A percentile compares a stretch with the other conserved stretches of the same genome.
Evolutionary conservation across 2,113 vertebrate species (phyloP).

Genomic region (Campylomormyrus numenius): DNA sequence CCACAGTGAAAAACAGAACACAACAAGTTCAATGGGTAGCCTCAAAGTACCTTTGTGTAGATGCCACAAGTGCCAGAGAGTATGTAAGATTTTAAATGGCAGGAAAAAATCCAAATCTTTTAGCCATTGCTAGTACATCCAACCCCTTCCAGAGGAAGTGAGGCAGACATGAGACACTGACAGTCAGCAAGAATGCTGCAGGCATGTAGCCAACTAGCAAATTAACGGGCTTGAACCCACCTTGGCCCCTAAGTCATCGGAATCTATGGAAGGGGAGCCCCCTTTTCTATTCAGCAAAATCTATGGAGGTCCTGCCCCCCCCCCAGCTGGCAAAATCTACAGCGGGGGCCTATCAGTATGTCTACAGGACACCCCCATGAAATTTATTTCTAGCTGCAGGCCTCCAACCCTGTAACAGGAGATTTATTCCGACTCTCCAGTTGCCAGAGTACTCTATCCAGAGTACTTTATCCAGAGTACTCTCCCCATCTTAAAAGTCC

Average conservation of each 20-base stretch:
- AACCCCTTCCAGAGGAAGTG: neutral
- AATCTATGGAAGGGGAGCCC: neutral
- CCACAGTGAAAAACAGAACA: neutral
- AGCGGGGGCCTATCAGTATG: neutral
- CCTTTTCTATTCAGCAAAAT: neutral
- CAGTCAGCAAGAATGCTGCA: neutral
- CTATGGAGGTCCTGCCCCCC: neutral
- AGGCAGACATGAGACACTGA: neutral
- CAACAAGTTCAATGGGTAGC: neutral
- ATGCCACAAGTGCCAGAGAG: neutral
- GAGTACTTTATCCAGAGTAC: too few relatives aligned
- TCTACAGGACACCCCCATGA: neutral
- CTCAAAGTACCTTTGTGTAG: neutral
- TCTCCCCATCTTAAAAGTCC: neutral
- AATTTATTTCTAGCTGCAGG: neutral
- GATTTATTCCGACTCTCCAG: neutral
- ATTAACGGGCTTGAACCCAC: neutral
- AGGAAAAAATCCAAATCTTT: neutral
- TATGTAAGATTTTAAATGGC: neutral
- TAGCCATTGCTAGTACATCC: neutral
- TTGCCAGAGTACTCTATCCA: neutral
- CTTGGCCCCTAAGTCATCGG: neutral
- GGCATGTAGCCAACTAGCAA: neutral
- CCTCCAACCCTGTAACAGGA: neutral
- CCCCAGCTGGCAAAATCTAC: neutral